phyloP scores from a whole-genome alignment of 2,113 vertebrate species.

The Saimiri boliviensis region DNA sequence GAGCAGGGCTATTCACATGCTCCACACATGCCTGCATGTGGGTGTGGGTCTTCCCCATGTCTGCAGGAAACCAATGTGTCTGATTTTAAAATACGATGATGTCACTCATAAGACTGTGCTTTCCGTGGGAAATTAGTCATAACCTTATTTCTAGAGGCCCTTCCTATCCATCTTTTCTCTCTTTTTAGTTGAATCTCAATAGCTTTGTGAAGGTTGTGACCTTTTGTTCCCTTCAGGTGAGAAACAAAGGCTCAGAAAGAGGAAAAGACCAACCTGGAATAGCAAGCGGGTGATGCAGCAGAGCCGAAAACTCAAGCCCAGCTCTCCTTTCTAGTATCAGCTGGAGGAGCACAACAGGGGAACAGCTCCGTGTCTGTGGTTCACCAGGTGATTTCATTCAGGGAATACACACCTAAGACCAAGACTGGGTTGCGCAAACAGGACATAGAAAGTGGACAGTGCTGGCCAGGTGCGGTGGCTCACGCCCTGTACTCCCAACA shows the following conservation, averaged over 20 bases:
- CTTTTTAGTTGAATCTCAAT: not conserved
- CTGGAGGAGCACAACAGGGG: fast-evolving
- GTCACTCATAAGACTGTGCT: not conserved
- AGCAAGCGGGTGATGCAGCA: not conserved
- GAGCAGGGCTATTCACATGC: not conserved
- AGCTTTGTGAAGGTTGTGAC: not conserved
- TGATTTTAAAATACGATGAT: not conserved
- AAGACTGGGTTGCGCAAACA: not conserved
- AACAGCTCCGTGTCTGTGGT: not conserved
- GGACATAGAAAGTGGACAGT: not conserved
- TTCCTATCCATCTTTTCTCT: conserved; percentile 1
- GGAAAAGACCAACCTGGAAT: not conserved
- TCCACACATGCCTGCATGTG: not conserved
- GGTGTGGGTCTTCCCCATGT: not conserved
- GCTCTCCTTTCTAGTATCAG: not conserved
- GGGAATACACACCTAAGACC: not conserved
- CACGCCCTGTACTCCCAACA: too few species aligned
- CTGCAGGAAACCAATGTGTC: not conserved
- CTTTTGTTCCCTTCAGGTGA: not conserved
- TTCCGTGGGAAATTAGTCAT: conserved; percentile 1
- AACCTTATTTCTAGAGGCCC: not conserved
- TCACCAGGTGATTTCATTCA: not conserved
- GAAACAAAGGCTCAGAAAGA: not conserved
- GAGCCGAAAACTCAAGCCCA: not conserved
- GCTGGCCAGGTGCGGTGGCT: not conserved